Base-by-base conservation (phyloP, 2,888 invertebrate species). In the Drosophila fulvimacula region DNA sequence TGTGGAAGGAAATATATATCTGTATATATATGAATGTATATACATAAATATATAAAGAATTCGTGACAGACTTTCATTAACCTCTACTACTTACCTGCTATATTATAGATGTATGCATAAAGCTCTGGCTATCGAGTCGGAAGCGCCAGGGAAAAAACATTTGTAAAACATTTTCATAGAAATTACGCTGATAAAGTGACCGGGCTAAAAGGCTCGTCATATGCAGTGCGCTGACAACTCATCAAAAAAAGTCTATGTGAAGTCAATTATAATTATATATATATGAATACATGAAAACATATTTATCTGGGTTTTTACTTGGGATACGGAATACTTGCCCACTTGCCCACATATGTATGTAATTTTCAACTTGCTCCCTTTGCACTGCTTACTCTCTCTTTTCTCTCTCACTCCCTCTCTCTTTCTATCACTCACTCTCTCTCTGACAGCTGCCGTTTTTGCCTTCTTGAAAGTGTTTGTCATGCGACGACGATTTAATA, bases 401-500 rank as follows among this genome's bases (percentile, higher is more conserved):
- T 27, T 6, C 30, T 1, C 24, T n/a, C 36, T 4, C 21, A 9
- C 34, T 21, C 34, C 9, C 5, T 9, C 34, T 10, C 36, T 24
- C 13, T 19, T 7, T 19, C 13, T 19, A 5, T 41, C 41, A 11
- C 21, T 21, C 42, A 11, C n/a, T 27, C 17, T 6, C n/a, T 24
- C 15, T 13, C 32, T 38, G n/a, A n/a, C 13, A 10, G 48, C 42
- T 67, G 39, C 52, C 61, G 49, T 46, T 53, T 46, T 46, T 44
- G 36, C 49, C 63, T 38, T 53, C 46, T 49, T 62, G 56, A 63
- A 69, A 73, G 32, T 62, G 58, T 70, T 81, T 82, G 79, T 82
- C 82, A 81, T 75, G 71, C 69, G 64, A 58, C 64, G 73, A 71
- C 66, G 66, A 89, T 89, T 89, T 82, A 89, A 88, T 88, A 89